Evolutionary conservation across 2,113 vertebrate species (phyloP).

Genomic region (Gobius niger): DNA sequence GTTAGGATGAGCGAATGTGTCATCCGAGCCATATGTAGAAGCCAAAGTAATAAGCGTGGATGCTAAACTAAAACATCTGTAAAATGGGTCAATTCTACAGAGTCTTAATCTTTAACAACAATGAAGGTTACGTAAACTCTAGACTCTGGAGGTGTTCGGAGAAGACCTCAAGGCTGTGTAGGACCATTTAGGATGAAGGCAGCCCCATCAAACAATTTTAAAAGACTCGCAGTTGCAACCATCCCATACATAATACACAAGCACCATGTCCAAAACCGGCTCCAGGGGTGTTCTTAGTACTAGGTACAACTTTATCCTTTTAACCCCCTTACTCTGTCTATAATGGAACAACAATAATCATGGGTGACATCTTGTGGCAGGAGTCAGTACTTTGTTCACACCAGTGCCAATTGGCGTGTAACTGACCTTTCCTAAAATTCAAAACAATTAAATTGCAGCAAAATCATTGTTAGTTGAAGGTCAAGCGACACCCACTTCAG

Average conservation of each 20-base stretch:
- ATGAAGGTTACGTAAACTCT: background rate
- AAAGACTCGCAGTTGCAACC: background rate
- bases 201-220: too few relatives aligned
- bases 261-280: too few relatives aligned
- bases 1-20: slow-evolving; percentile 4
- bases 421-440: too few relatives aligned
- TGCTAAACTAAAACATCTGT: slow-evolving; percentile 3
- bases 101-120: background rate
- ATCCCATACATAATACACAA: too few relatives aligned
- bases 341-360: background rate
- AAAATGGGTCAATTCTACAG: slow-evolving; percentile 10
- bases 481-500: too few relatives aligned
- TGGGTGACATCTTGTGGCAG: background rate
- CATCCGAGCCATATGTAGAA: background rate
- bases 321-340: background rate
- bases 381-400: background rate
- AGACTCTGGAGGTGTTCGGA: background rate
- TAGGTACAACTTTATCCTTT: background rate
- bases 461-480: too few relatives aligned
- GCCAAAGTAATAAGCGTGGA: background rate
- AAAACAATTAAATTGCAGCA: too few relatives aligned
- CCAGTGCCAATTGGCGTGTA: too few relatives aligned
- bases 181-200: background rate
- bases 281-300: background rate
- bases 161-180: background rate